Evolutionary conservation across 92 coral and sea anemone species (phyloP).

Genomic region (Parazoanthus swiftii): DNA sequence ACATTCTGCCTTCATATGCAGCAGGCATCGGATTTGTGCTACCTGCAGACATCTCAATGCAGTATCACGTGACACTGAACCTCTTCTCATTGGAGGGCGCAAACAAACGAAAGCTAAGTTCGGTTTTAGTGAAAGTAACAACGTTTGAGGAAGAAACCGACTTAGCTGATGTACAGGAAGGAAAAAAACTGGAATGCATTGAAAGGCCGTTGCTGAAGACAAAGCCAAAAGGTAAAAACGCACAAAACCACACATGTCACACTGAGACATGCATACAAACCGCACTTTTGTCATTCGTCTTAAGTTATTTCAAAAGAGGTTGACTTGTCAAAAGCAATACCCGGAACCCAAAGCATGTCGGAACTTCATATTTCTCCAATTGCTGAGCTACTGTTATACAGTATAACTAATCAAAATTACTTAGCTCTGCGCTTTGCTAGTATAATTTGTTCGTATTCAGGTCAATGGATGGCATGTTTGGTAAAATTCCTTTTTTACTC

Average conservation of each 20-base stretch:
- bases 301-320: too few species aligned
- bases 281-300: too few species aligned
- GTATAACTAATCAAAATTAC: too few species aligned
- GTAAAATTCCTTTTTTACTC: too few species aligned
- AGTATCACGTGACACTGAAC: conserved; percentile 14
- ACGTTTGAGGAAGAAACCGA: conserved; percentile 3
- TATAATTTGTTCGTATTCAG: too few species aligned
- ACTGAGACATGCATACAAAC: too few species aligned
- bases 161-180: conserved; percentile 33
- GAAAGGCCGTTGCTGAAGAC: conserved; percentile 27
- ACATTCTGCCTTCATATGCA: not conserved
- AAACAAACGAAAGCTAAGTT: not conserved
- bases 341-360: too few species aligned
- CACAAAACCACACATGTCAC: not conserved
- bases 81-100: not conserved
- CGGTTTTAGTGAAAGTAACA: not conserved
- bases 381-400: too few species aligned
- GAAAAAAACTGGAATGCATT: conserved; percentile 4
- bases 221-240: conserved; percentile 27
- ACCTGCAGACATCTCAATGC: conserved; percentile 40
- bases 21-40: conserved; percentile 37
- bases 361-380: too few species aligned
- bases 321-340: too few species aligned
- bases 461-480: too few species aligned
- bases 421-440: too few species aligned